Conservation (phyloP, 2,113 vertebrate species). For the Channa argus region DNA sequence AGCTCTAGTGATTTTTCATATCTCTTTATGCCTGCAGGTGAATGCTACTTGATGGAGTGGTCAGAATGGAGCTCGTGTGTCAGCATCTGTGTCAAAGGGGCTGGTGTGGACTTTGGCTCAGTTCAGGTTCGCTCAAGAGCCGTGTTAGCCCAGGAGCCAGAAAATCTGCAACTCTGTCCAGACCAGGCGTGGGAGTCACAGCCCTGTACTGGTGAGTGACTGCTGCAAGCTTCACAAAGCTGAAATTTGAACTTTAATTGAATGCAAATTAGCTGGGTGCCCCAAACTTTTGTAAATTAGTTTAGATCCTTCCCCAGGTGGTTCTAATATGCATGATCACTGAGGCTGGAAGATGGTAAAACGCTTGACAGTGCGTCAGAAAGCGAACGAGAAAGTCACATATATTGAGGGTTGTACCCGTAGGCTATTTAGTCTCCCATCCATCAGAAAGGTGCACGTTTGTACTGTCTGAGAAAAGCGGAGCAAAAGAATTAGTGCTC, state of each 20-base stretch:
- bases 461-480: conserved; percentile 19
- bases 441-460: neutral
- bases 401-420: conserved; percentile 19
- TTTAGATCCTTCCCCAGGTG: neutral
- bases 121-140: conserved; percentile 93
- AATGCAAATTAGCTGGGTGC: conserved; percentile 14
- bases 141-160: conserved; percentile 92
- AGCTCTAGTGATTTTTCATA: neutral
- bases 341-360: neutral
- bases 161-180: conserved; percentile 94
- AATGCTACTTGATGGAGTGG: conserved; percentile 98
- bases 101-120: conserved; percentile 90
- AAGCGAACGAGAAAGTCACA: conserved; percentile 32
- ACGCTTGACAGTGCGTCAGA: conserved; percentile 5
- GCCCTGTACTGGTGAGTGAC: conserved; percentile 87
- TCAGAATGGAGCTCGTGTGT: conserved; percentile 95
- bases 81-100: conserved; percentile 91
- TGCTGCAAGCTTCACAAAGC: neutral
- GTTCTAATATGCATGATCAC: neutral
- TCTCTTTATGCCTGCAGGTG: conserved; percentile 81
- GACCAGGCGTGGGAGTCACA: conserved; percentile 93
- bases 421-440: conserved; percentile 13
- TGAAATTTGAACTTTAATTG: neutral
- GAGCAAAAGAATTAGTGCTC: conserved; percentile 6
- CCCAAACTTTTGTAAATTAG: neutral